phyloP scores from a whole-genome alignment of 64 coral and sea anemone species.

The Pocillopora verrucosa region DNA sequence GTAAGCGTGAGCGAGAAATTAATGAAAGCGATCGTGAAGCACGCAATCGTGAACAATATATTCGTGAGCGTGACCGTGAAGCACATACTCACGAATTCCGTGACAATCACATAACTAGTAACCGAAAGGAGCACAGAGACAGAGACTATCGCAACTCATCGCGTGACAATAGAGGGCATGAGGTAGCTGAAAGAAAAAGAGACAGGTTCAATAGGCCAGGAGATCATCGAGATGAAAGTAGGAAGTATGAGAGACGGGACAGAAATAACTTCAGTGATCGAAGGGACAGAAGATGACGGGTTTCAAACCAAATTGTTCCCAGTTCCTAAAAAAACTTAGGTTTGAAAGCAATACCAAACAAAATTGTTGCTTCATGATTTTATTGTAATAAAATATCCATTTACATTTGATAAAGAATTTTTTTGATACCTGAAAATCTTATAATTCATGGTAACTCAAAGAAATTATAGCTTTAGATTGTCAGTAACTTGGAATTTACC shows the following conservation, averaged over 20 bases:
- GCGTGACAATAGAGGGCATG: neutral
- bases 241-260: neutral
- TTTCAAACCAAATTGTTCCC: too few species aligned
- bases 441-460: too few species aligned
- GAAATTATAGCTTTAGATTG: too few species aligned
- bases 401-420: too few species aligned
- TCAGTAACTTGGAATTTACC: too few species aligned
- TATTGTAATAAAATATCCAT: too few species aligned
- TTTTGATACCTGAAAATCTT: too few species aligned
- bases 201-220: conserved; percentile 12
- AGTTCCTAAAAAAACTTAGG: too few species aligned
- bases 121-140: neutral
- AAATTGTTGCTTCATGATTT: too few species aligned
- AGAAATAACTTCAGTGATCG: conserved; percentile 10
- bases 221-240: neutral
- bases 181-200: neutral
- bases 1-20: too few species aligned
- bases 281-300: conserved; percentile 29
- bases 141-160: neutral
- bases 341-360: too few species aligned
- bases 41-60: neutral
- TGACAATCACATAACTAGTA: neutral
- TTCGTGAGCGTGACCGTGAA: neutral
- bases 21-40: neutral
- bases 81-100: neutral